Base-by-base conservation (phyloP, 53 echinoderm and acorn worm species). In the Henricia sp. region DNA sequence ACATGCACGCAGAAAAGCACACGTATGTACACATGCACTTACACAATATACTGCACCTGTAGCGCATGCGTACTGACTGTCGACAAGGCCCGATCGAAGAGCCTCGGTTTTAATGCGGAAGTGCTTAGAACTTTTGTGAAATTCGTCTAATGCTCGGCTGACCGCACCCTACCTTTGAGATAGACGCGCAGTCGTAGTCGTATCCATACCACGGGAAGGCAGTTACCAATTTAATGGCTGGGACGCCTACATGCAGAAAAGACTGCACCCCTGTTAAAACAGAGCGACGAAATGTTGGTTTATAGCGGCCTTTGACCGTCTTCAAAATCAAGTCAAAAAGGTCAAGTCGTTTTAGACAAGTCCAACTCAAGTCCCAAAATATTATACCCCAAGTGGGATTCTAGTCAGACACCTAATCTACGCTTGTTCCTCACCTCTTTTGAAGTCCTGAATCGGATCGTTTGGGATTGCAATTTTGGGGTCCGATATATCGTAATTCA, bases 181-280 rank as follows among this genome's bases (percentile, higher is more conserved):
- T 16, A 23, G 66, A 43, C 17, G 63, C 41, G 62, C 86, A 86
- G 19, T 72, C 30, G 26, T 52, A 86, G 54, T 86, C 86, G 30
- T 76, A 86, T 1, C 86, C 86, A 51, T 86, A 86, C 86, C 86
- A 86, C 0, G 86, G 86, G 16, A 86, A 53, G 6, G 66, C 86
- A 34, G 75, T 3, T 64, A 86, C 66, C 36, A 86, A 41, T 51
- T 86, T 86, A 40, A 19, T 38, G 0, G 50, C 8, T 19, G 75
- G 63, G 23, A 86, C 67, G 3, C 77, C 86, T 19, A 17, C 50
- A 6, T 52, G 37, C 37, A 50, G 24, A 50, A 40, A 86, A 3
- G 63, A 50, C 39, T 75, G 65, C n/a, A 86, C 50, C 12, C 75
- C 86, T 86, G 52, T 3, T n/a, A 58, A 30, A 66, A 1, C 0